These are phyloP conservation scores for Artibeus jamaicensis DNA, from an alignment of 2,797 vertebrate genomes.

Conservation along the genomic window DNA sequence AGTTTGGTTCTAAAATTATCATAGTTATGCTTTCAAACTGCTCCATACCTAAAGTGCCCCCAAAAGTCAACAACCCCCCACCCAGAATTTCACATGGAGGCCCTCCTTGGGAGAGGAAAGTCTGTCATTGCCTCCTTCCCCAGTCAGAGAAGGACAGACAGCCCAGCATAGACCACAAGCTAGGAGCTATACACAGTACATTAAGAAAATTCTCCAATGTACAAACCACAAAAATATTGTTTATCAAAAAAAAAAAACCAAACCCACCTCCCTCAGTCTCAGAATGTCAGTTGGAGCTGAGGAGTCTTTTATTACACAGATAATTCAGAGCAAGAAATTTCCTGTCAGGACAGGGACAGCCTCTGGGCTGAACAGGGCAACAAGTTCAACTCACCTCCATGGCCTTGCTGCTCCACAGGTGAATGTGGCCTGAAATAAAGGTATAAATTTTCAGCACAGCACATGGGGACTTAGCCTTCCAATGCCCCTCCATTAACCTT, in stretches of 20 bases:
- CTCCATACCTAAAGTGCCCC: not conserved
- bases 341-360: not conserved
- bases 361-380: slow-evolving; percentile 1
- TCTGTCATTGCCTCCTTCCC: not conserved
- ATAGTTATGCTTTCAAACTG: not conserved
- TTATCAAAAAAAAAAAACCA: not conserved
- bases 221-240: not conserved
- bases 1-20: not conserved
- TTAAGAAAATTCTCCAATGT: slow-evolving; percentile 4
- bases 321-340: slow-evolving; percentile 46
- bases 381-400: not conserved
- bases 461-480: slow-evolving; percentile 50
- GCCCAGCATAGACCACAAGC: not conserved
- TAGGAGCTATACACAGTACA: not conserved
- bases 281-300: not conserved
- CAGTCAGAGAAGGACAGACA: not conserved
- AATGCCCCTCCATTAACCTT: slow-evolving; percentile 71
- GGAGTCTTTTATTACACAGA: slow-evolving; percentile 15
- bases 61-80: not conserved
- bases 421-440: slow-evolving; percentile 47
- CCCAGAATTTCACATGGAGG: not conserved
- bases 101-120: not conserved
- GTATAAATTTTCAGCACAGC: slow-evolving; percentile 72
- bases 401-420: slow-evolving; percentile 52
- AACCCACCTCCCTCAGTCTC: not conserved